phyloP scores from a whole-genome alignment of 1,140 invertebrate species.

The Orchestia grillus region DNA sequence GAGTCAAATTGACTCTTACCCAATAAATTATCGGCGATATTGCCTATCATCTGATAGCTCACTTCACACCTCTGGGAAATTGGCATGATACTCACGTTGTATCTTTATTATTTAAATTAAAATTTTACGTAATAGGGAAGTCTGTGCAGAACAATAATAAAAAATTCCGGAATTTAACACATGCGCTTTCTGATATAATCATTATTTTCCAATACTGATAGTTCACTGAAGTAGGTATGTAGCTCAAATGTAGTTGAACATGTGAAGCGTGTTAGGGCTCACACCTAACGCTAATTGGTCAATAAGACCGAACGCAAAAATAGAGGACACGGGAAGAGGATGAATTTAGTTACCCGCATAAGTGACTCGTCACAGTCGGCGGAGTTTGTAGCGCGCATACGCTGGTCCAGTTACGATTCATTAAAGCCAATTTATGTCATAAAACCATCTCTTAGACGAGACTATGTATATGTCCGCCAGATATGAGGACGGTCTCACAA shows the following conservation, averaged over 20 bases:
- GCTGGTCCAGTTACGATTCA: constrained; percentile 11
- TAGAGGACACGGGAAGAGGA: neutral
- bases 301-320: neutral
- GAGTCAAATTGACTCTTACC: too few species aligned
- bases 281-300: neutral
- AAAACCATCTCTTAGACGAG: neutral
- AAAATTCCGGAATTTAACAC: too few species aligned
- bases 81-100: too few species aligned
- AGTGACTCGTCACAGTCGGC: neutral
- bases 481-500: neutral
- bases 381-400: neutral
- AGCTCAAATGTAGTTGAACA: too few species aligned
- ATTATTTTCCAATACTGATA: neutral
- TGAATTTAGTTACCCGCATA: constrained; percentile 22
- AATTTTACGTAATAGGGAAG: too few species aligned
- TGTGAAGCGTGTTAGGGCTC: neutral
- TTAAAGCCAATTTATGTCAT: constrained; percentile 47
- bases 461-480: neutral
- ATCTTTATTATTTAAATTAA: too few species aligned
- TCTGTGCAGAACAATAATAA: too few species aligned
- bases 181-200: neutral
- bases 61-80: too few species aligned
- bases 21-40: too few species aligned
- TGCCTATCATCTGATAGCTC: too few species aligned
- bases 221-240: neutral